Evolutionary conservation across 2,797 vertebrate species (phyloP).

Genomic region (Taenioides sp.): DNA sequence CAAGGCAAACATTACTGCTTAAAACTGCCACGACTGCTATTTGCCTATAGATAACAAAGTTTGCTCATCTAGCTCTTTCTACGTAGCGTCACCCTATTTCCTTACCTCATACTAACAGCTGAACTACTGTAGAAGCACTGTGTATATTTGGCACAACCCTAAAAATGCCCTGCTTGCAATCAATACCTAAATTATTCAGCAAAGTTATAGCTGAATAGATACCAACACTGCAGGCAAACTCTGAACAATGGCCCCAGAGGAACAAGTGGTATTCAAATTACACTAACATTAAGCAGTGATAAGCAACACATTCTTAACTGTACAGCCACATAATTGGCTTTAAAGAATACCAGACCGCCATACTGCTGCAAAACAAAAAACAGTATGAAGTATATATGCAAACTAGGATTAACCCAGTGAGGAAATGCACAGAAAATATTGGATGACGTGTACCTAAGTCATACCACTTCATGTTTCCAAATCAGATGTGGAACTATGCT

Average conservation of each 20-base stretch:
- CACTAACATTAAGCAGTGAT: not conserved
- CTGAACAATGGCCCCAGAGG: not conserved
- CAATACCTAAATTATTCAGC: conserved; percentile 11
- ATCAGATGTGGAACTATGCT: not conserved
- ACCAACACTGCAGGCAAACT: conserved; percentile 3
- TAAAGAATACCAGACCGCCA: not conserved
- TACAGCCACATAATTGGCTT: conserved; percentile 6
- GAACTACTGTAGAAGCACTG: not conserved
- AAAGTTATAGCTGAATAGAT: conserved; percentile 7
- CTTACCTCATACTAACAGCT: not conserved
- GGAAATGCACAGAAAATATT: not conserved
- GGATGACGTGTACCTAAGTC: not conserved
- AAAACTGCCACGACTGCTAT: conserved; percentile 23
- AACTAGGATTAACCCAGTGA: not conserved
- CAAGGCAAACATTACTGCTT: conserved; percentile 41
- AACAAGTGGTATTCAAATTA: conserved; percentile 3
- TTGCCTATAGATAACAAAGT: conserved; percentile 33
- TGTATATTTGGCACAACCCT: conserved; percentile 1
- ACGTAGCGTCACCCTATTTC: not conserved
- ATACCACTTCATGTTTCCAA: conserved; percentile 23
- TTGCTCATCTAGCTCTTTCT: conserved; percentile 24
- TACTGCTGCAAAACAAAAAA: not conserved
- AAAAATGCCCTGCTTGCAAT: not conserved
- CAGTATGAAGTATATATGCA: conserved; percentile 4
- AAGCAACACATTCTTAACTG: not conserved